These are phyloP conservation scores for Colostygia pectinataria DNA, from an alignment of 2,888 invertebrate genomes.

Conservation along the genomic window DNA sequence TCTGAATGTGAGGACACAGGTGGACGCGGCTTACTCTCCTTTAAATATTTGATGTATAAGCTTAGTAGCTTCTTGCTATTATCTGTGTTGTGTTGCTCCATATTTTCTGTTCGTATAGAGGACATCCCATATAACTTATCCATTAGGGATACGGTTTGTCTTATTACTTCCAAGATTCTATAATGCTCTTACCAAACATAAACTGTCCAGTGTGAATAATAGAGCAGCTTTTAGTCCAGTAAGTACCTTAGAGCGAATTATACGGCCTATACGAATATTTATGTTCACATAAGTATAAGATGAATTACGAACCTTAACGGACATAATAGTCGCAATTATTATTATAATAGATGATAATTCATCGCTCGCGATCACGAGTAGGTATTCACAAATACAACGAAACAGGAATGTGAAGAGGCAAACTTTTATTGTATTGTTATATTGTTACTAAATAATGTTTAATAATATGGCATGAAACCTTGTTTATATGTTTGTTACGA, in stretches of 20 bases:
- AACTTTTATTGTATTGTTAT: no score
- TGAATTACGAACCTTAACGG: constrained; percentile 1
- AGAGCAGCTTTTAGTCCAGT: constrained; percentile 18
- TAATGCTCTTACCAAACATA: constrained; percentile 26
- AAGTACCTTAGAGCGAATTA: constrained; percentile 1
- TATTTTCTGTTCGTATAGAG: constrained; percentile 31
- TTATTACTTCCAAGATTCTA: constrained; percentile 30
- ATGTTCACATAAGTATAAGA: neutral
- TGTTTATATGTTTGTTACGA: no score
- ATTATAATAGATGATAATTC: no score
- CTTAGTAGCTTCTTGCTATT: constrained; percentile 61
- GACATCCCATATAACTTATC: constrained; percentile 26
- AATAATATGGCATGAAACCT: no score
- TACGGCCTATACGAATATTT: constrained; percentile 1
- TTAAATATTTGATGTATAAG: constrained; percentile 73
- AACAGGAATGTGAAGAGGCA: no score
- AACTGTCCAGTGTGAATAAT: constrained; percentile 27
- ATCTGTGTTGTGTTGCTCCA: constrained; percentile 45
- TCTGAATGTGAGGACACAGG: constrained; percentile 59
- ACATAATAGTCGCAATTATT: no score
- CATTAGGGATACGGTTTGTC: constrained; percentile 30
- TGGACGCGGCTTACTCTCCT: constrained; percentile 58
- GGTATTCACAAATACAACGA: no score
- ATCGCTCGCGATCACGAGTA: no score
- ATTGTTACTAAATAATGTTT: no score